Percentiles rank a stretch among this genome's conserved stretches.
Conservation (phyloP, 1,140 invertebrate genomes). For the Drosophila sucinea region DNA sequence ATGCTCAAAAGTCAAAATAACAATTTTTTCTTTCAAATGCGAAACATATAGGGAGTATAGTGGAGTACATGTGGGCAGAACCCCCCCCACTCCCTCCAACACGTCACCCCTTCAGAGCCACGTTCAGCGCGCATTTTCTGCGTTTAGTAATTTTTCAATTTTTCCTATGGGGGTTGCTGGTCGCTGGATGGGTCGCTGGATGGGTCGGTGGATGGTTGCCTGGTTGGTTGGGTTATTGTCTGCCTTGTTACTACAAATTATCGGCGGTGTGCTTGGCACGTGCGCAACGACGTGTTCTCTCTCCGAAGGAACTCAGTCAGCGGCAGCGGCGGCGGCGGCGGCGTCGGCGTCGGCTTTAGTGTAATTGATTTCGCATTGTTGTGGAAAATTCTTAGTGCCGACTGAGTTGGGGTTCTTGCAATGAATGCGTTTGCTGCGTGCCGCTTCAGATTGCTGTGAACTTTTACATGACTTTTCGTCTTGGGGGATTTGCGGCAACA, state of each 20-base stretch:
- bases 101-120: constrained; percentile 18
- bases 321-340: constrained; percentile 41
- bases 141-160: constrained; percentile 69
- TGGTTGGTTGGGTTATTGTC: constrained; percentile 32
- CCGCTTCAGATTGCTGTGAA: constrained; percentile 46
- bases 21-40: constrained; percentile 2
- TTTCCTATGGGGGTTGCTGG: constrained; percentile 39
- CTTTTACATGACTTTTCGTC: constrained; percentile 49
- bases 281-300: constrained; percentile 48
- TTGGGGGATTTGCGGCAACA: neutral
- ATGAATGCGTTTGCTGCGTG: constrained; percentile 78
- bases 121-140: constrained; percentile 41
- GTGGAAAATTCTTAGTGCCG: constrained; percentile 15
- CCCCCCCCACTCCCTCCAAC: no score
- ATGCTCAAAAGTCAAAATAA: constrained; percentile 42
- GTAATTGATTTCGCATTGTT: constrained; percentile 78
- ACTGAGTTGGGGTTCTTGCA: constrained; percentile 41
- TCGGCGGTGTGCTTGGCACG: constrained; percentile 68
- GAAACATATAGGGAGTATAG: neutral
- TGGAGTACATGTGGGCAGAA: constrained; percentile 29
- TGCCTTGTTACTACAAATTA: constrained; percentile 77
- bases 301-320: neutral
- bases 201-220: constrained; percentile 40
- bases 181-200: constrained; percentile 30
- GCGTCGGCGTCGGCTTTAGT: constrained; percentile 55